Evolutionary conservation across 2,797 vertebrate genomes (phyloP).

Genomic region (Xenopus petersii): DNA sequence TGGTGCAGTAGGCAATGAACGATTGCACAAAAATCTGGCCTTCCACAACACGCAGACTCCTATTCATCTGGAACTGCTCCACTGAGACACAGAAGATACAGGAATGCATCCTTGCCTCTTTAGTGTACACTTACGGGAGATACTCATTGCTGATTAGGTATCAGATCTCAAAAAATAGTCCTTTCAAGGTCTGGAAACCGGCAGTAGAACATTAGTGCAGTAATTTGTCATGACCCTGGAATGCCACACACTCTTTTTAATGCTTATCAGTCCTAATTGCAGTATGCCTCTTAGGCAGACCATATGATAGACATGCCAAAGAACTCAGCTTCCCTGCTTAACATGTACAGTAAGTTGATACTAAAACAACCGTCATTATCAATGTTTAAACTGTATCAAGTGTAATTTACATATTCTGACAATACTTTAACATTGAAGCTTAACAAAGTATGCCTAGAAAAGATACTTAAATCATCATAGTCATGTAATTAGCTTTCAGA

Average conservation of each 20-base stretch:
- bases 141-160: slow-evolving; percentile 42
- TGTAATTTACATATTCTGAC: slow-evolving; percentile 29
- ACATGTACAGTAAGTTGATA: slow-evolving; percentile 37
- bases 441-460: no score
- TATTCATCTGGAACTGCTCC: slow-evolving; percentile 25
- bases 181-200: slow-evolving; percentile 34
- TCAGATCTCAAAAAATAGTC: slow-evolving; percentile 38
- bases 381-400: slow-evolving; percentile 28
- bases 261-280: slow-evolving; percentile 40
- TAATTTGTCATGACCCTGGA: slow-evolving; percentile 44
- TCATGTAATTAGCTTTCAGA: no score
- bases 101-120: slow-evolving; percentile 27
- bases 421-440: slow-evolving; percentile 5
- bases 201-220: slow-evolving; percentile 43
- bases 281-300: slow-evolving; percentile 21
- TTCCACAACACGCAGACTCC: not conserved
- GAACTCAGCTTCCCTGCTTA: slow-evolving; percentile 14
- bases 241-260: slow-evolving; percentile 32
- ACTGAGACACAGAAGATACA: slow-evolving; percentile 18
- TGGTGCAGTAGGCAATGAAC: not conserved
- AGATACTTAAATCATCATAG: no score
- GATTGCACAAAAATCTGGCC: not conserved
- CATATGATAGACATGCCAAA: not conserved
- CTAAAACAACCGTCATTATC: slow-evolving; percentile 42
- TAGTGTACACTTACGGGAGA: slow-evolving; percentile 37